Percentiles rank a stretch among this genome's conserved stretches.
Conservation (phyloP, 2,113 vertebrate species). For the Mustelus asterias region DNA sequence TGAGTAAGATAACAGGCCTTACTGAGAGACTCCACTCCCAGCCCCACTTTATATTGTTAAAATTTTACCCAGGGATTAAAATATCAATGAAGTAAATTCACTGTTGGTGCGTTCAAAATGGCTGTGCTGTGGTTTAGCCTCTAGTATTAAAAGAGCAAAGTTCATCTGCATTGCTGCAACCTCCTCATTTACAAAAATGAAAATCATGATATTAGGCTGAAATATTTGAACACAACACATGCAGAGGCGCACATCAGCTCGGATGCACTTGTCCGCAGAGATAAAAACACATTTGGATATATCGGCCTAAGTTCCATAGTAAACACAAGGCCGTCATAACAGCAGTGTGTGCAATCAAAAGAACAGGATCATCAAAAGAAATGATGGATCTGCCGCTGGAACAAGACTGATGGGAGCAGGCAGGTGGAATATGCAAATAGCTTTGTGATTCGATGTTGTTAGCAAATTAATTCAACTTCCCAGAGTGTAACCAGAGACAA, state of each 20-base stretch:
- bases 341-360: neutral
- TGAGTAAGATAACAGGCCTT: too few relatives aligned
- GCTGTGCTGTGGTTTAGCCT: neutral
- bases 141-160: neutral
- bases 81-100: neutral
- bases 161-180: neutral
- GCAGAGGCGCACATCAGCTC: neutral
- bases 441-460: neutral
- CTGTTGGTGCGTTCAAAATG: neutral
- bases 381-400: neutral
- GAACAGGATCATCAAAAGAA: neutral
- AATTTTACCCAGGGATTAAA: neutral
- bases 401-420: neutral
- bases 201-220: neutral
- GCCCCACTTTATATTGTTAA: neutral
- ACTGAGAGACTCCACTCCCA: too few relatives aligned
- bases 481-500: constrained; percentile 7
- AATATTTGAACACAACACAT: neutral
- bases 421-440: constrained; percentile 14
- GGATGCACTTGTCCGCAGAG: neutral
- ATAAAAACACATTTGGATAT: neutral
- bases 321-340: neutral
- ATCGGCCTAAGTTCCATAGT: neutral
- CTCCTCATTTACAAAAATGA: neutral
- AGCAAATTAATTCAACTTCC: constrained; percentile 27